Evolutionary conservation across 2,888 invertebrate genomes (phyloP).

Genomic region (Dasysyrphus albostriatus): DNA sequence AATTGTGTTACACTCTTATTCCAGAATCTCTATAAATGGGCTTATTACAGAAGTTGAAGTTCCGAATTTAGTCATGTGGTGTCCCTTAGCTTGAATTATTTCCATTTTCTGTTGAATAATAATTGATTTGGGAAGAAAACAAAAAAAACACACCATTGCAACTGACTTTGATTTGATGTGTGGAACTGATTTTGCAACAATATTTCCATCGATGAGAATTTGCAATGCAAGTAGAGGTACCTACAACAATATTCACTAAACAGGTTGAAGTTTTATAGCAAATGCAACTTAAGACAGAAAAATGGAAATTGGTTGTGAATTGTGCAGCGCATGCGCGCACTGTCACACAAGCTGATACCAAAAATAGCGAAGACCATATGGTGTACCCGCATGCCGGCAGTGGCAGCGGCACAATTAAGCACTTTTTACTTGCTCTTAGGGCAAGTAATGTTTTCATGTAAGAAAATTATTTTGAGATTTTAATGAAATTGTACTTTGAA

Average conservation of each 20-base stretch:
- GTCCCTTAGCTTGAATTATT: conserved; percentile 64
- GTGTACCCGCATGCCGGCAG: conserved; percentile 2
- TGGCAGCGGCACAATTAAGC: not conserved
- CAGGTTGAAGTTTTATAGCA: not conserved
- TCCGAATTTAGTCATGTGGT: conserved; percentile 42
- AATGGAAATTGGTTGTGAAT: conserved; percentile 29
- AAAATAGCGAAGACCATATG: conserved; percentile 25
- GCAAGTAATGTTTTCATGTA: too few relatives aligned
- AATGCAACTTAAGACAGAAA: conserved; percentile 6
- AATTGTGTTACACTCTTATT: conserved; percentile 12
- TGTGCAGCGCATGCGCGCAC: conserved; percentile 41
- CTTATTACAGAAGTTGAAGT: conserved; percentile 44
- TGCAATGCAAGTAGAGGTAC: not conserved
- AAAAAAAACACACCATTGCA: not conserved
- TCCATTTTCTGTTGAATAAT: conserved; percentile 26
- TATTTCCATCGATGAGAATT: conserved; percentile 19
- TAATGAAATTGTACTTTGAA: too few relatives aligned
- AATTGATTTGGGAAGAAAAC: conserved; percentile 9
- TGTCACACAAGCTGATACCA: conserved; percentile 40
- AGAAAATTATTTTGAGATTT: too few relatives aligned
- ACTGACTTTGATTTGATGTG: conserved; percentile 59
- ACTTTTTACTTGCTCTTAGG: not conserved
- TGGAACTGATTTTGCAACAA: conserved; percentile 39
- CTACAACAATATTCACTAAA: conserved; percentile 6
- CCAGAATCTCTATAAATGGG: conserved; percentile 43